Evolutionary conservation across 2,113 vertebrate genomes (phyloP), one percentile per base, ranked within the genome.

Genomic region (Terrapene triunguis): DNA sequence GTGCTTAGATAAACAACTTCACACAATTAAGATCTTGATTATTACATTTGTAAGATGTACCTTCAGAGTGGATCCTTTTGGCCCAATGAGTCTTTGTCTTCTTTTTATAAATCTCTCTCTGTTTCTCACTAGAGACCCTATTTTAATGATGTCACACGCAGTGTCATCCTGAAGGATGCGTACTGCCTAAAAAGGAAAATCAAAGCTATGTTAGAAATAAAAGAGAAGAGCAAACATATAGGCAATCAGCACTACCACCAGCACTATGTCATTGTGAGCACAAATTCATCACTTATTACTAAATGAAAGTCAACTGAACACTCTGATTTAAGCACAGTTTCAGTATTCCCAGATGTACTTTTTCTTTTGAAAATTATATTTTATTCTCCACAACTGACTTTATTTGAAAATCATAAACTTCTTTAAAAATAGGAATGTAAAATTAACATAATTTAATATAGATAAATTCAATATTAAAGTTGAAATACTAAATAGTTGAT

Each of bases 61-160:
- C 98, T 99, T 99, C 8, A 99, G 95, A 16, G 99, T 99, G 85
- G 99, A 99, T 85, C 99, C 99, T 97, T 99, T 99, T 13, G 99
- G 99, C 14, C 99, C 99, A 87, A 99, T 99, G 85, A 99, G 99
- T 8, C 99, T 98, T 87, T 99, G 99, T 97, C 99, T 98, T 97
- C 99, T 98, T 98, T 99, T 99, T 79, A 99, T 98, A 96, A 99
- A 99, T 25, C 99, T 99, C 24, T 99, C 99, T 92, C 99, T 98
- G 97, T 99, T 99, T 94, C 99, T 98, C 90, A 99, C 99, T 93
- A 99, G 90, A 11, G 99, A 98, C 5, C 99, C 99, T 35, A 99
- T 98, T 98, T 99, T 99, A 94, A 99, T 99, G 72, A 99, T 99
- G 96, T 99, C 99, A 98, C 99, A 99, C 0, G 99, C 99, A 94